Conservation (phyloP, 2,888 invertebrate genomes). For the Xanthorhoe designata region DNA sequence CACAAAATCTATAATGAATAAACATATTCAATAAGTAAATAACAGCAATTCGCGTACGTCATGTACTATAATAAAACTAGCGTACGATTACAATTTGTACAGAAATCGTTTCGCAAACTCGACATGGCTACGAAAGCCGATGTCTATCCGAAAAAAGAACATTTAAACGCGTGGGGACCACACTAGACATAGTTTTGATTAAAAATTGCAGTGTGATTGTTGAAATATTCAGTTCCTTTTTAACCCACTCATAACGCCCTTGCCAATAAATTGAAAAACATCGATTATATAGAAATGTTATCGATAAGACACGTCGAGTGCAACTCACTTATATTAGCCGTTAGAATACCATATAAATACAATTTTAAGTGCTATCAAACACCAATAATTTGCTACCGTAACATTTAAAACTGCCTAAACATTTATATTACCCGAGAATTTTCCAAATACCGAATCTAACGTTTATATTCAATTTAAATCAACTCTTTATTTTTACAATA, state of each 20-base stretch:
- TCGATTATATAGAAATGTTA: slow-evolving; percentile 50
- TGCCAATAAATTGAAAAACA: slow-evolving; percentile 49
- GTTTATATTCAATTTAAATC: slow-evolving; percentile 20
- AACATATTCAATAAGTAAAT: slow-evolving; percentile 48
- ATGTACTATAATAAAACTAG: slow-evolving; percentile 24
- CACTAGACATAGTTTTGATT: slow-evolving; percentile 78
- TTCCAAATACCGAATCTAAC: slow-evolving; percentile 25
- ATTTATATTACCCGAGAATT: slow-evolving; percentile 28
- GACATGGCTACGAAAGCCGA: slow-evolving; percentile 15
- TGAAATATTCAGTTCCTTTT: slow-evolving; percentile 51
- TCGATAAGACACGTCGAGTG: slow-evolving; percentile 56
- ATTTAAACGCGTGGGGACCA: slow-evolving; percentile 53
- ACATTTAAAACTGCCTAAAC: slow-evolving; percentile 32
- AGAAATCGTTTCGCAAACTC: slow-evolving; percentile 47
- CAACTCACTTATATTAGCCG: slow-evolving; percentile 29
- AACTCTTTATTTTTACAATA: slow-evolving; percentile 10
- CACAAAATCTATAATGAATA: slow-evolving; percentile 52
- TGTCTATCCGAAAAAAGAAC: slow-evolving; percentile 40
- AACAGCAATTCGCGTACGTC: slow-evolving; percentile 36
- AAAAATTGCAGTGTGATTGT: slow-evolving; percentile 74
- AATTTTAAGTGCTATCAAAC: slow-evolving; percentile 32
- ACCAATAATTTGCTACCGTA: slow-evolving; percentile 31
- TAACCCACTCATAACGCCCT: slow-evolving; percentile 55
- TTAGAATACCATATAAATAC: slow-evolving; percentile 25
- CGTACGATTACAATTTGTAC: slow-evolving; percentile 51